A percentile compares a stretch with the other conserved stretches of the same genome.
phyloP scores from a whole-genome alignment of 2,888 invertebrate genomes.

The Cenopis cana region DNA sequence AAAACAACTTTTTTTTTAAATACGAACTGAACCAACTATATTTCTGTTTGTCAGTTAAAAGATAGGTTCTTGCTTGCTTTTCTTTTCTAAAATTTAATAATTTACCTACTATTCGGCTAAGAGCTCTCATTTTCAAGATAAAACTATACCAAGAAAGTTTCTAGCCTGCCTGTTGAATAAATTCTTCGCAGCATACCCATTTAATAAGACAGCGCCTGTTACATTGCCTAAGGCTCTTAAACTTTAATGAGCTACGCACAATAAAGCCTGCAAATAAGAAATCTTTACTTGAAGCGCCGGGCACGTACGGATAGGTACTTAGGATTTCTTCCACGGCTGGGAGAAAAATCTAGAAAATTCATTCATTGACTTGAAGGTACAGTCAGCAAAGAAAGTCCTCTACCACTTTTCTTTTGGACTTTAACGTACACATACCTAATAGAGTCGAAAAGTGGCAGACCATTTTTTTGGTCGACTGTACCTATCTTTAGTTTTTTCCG shows the following conservation, averaged over 20 bases:
- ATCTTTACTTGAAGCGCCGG: background rate
- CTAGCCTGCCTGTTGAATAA: constrained; percentile 16
- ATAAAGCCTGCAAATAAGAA: constrained; percentile 7
- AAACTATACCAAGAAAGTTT: background rate
- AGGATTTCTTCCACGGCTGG: background rate
- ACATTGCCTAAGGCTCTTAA: constrained; percentile 17
- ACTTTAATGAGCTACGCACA: constrained; percentile 25
- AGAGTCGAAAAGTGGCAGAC: too few species aligned
- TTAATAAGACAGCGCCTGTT: constrained; percentile 24
- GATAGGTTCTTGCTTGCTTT: too few species aligned
- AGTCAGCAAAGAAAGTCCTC: too few species aligned
- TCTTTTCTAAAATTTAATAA: too few species aligned
- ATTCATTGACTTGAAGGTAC: background rate
- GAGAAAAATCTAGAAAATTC: background rate
- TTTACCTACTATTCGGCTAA: background rate
- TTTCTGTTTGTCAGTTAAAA: too few species aligned
- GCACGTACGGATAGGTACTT: background rate
- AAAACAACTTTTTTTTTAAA: too few species aligned
- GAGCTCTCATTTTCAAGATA: background rate
- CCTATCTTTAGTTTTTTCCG: too few species aligned
- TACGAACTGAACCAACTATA: too few species aligned
- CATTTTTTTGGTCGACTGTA: too few species aligned
- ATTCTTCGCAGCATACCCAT: constrained; percentile 3
- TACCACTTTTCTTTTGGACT: too few species aligned
- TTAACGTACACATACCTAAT: too few species aligned